phyloP scores from a whole-genome alignment of 2,797 vertebrate genomes.

The Pangasius sanitwongsei region DNA sequence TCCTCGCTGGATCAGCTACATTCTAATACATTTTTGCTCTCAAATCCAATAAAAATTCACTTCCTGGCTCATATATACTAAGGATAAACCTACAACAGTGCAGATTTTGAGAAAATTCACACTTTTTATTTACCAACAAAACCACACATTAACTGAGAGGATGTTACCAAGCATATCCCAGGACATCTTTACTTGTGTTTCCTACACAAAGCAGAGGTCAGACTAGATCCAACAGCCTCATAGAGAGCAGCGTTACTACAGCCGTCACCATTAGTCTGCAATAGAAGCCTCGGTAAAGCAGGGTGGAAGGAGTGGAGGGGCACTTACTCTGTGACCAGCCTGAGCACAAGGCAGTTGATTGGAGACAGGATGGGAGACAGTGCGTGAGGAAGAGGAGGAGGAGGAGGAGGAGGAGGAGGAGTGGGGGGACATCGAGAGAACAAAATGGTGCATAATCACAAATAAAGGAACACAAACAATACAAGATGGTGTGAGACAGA shows the following conservation, averaged over 20 bases:
- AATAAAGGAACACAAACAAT: slow-evolving; percentile 72
- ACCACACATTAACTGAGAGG: slow-evolving; percentile 7
- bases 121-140: neutral
- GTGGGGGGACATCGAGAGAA: slow-evolving; percentile 69
- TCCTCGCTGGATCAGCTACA: neutral
- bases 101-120: neutral
- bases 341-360: slow-evolving; percentile 87
- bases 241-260: slow-evolving; percentile 44
- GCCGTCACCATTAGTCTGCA: slow-evolving; percentile 62
- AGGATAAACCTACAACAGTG: slow-evolving; percentile 3
- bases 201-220: slow-evolving; percentile 29
- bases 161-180: slow-evolving; percentile 19
- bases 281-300: slow-evolving; percentile 72
- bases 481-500: slow-evolving; percentile 68
- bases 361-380: slow-evolving; percentile 78
- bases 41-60: neutral
- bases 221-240: slow-evolving; percentile 40
- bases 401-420: slow-evolving; percentile 66
- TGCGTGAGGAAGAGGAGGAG: slow-evolving; percentile 74
- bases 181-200: slow-evolving; percentile 26
- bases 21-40: neutral
- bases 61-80: neutral
- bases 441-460: slow-evolving; percentile 77
- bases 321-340: slow-evolving; percentile 99
- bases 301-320: slow-evolving; percentile 67